These are phyloP conservation scores for Parazoanthus swiftii DNA, from an alignment of 92 coral and sea anemone genomes.

Conservation along the genomic window DNA sequence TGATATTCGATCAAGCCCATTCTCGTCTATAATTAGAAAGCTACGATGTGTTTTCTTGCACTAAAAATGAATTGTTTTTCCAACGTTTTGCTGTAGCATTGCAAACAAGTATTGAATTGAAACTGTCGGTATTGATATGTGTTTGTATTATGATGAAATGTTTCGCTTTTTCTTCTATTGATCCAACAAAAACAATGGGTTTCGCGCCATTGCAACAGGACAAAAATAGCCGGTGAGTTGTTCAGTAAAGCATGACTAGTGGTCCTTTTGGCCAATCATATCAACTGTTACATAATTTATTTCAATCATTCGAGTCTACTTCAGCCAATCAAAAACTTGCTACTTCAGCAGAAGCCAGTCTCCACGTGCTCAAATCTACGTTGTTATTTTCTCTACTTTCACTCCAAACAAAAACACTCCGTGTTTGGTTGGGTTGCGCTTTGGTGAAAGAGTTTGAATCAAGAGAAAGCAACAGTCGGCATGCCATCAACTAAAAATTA, in stretches of 20 bases:
- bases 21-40: background rate
- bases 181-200: constrained; percentile 15
- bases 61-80: too few relatives aligned
- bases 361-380: constrained; percentile 82
- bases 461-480: background rate
- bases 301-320: constrained; percentile 49
- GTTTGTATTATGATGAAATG: constrained; percentile 3
- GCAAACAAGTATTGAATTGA: too few relatives aligned
- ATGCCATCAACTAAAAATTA: constrained; percentile 76
- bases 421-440: background rate
- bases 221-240: constrained; percentile 67
- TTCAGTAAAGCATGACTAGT: constrained; percentile 60
- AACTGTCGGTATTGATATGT: too few relatives aligned
- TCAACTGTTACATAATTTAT: constrained; percentile 36
- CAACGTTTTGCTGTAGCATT: too few relatives aligned
- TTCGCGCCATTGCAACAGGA: constrained; percentile 37
- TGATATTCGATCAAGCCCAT: background rate
- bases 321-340: constrained; percentile 73
- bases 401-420: constrained; percentile 39
- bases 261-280: constrained; percentile 66
- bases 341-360: constrained; percentile 46
- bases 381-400: constrained; percentile 14
- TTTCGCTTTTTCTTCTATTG: background rate
- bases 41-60: background rate
- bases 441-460: constrained; percentile 13